Evolutionary conservation across 2,113 vertebrate species (phyloP).

Genomic region (Datnioides undecimradiatus): DNA sequence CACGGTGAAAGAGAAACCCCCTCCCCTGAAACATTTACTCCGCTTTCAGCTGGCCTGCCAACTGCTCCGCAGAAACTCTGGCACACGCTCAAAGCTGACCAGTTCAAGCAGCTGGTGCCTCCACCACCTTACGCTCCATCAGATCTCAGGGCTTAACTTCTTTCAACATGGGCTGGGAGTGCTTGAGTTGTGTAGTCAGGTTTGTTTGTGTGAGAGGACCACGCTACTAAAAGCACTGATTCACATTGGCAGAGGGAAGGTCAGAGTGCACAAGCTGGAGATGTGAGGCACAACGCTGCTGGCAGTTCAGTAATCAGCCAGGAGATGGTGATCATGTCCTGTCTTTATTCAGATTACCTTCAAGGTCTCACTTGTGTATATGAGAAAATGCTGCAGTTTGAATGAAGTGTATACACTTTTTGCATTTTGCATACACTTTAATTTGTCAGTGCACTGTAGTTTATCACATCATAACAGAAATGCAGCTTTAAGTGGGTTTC

Average conservation of each 20-base stretch:
- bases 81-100: conserved; percentile 8
- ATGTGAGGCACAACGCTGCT: not conserved
- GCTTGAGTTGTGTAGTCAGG: not conserved
- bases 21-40: conserved; percentile 1
- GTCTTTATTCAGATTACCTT: not conserved
- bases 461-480: too few relatives aligned
- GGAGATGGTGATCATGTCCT: conserved; percentile 61
- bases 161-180: not conserved
- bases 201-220: not conserved
- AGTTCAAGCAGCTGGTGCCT: conserved; percentile 47
- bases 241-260: not conserved
- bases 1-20: not conserved
- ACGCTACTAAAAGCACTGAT: not conserved
- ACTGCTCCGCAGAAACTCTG: conserved; percentile 34
- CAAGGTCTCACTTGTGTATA: not conserved
- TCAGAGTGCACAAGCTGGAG: not conserved
- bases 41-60: conserved; percentile 24
- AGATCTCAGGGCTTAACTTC: conserved; percentile 5
- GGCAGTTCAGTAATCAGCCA: conserved; percentile 60
- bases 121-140: conserved; percentile 17
- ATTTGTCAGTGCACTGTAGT: not conserved
- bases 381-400: not conserved
- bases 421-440: not conserved
- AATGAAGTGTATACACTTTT: not conserved
- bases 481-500: not conserved